These are phyloP conservation scores for Rousettus leschenaultii DNA, from an alignment of 2,113 vertebrate species.

Conservation along the genomic window DNA sequence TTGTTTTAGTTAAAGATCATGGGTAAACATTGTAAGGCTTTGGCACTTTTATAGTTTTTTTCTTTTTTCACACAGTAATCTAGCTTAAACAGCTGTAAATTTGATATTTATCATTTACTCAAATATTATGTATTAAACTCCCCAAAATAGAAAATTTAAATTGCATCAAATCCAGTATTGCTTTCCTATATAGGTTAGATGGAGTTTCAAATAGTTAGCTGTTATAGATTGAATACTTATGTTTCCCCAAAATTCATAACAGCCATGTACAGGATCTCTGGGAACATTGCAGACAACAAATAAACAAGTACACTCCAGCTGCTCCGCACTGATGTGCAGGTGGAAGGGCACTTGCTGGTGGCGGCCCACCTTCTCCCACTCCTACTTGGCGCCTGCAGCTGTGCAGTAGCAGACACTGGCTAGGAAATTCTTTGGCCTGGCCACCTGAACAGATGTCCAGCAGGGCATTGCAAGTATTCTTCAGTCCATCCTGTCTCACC, in stretches of 20 bases:
- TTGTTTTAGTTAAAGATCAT: background rate
- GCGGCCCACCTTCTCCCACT: conserved; percentile 90
- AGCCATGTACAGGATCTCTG: conserved; percentile 91
- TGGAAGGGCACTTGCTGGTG: conserved; percentile 88
- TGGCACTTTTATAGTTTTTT: background rate
- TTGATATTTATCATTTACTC: background rate
- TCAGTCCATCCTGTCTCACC: background rate
- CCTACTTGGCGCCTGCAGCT: conserved; percentile 90
- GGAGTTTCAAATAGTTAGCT: background rate
- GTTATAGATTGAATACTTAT: background rate
- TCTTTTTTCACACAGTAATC: background rate
- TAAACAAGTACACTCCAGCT: conserved; percentile 91
- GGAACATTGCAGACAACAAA: conserved; percentile 89
- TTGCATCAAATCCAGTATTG: background rate
- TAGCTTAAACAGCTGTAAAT: background rate
- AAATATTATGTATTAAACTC: background rate
- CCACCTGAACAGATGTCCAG: conserved; percentile 90
- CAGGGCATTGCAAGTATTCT: conserved; percentile 85
- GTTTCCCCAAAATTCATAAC: conserved; percentile 25
- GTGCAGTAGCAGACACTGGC: conserved; percentile 88
- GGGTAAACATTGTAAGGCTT: background rate
- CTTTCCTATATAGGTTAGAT: background rate
- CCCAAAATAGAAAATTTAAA: background rate
- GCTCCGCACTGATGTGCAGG: conserved; percentile 91
- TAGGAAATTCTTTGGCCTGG: conserved; percentile 89